Evolutionary conservation across 2,888 invertebrate genomes (phyloP).

Genomic region (Cinara cedri): DNA sequence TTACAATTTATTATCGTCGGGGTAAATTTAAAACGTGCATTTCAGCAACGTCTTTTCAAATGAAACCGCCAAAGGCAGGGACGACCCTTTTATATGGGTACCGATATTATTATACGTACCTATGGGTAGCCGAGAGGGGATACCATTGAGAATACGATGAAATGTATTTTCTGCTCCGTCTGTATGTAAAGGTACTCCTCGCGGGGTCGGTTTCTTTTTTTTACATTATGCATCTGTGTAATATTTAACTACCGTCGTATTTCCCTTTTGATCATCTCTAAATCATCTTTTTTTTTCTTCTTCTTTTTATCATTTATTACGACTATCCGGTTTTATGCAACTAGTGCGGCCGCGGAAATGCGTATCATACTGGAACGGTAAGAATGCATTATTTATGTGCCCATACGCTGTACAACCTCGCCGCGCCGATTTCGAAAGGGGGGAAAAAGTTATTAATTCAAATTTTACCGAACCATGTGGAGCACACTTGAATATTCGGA

Average conservation of each 20-base stretch:
- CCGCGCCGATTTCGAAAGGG: background rate
- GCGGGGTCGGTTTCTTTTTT: constrained; percentile 34
- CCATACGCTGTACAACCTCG: background rate
- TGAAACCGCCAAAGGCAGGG: background rate
- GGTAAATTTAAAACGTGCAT: constrained; percentile 30
- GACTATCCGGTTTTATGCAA: constrained; percentile 23
- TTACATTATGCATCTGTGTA: constrained; percentile 30
- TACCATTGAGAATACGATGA: constrained; percentile 6
- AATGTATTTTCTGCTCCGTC: constrained; percentile 18
- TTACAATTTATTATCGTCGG: constrained; percentile 11
- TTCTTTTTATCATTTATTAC: constrained; percentile 24
- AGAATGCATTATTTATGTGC: constrained; percentile 12
- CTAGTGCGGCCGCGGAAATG: background rate
- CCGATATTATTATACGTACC: background rate
- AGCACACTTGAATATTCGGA: background rate
- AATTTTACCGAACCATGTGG: background rate
- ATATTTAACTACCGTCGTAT: constrained; percentile 38
- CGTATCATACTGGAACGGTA: constrained; percentile 18
- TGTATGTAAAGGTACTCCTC: background rate
- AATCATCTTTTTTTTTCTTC: constrained; percentile 41
- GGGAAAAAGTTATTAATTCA: constrained; percentile 16
- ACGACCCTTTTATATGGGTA: background rate
- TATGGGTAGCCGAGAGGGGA: background rate
- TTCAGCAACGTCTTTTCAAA: constrained; percentile 10
- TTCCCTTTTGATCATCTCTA: constrained; percentile 40